Conservation (phyloP, 2,797 vertebrate genomes). For the Rhyacichthys aspro region DNA sequence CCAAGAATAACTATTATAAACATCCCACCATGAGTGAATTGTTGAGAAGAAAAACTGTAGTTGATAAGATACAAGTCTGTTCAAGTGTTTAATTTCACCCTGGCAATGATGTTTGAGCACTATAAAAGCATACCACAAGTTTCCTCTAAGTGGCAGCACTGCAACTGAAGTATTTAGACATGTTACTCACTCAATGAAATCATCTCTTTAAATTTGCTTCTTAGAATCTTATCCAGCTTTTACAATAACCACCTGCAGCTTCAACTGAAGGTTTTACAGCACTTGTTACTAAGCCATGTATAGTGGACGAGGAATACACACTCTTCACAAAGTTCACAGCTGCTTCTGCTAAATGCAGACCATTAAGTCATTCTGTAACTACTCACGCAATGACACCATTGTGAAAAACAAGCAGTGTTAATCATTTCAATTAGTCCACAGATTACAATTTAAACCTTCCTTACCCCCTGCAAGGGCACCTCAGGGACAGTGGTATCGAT, state of each 20-base stretch:
- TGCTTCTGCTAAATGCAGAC: background rate
- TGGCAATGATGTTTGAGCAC: background rate
- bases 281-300: constrained; percentile 4
- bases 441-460: background rate
- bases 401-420: background rate
- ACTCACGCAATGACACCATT: background rate
- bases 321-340: background rate
- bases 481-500: constrained; percentile 16
- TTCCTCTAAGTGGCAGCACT: constrained; percentile 28
- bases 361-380: background rate
- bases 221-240: constrained; percentile 3
- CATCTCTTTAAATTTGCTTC: constrained; percentile 9
- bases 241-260: background rate
- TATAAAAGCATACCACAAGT: constrained; percentile 22
- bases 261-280: background rate
- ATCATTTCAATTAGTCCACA: constrained; percentile 3
- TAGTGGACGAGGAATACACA: background rate
- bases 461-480: constrained; percentile 32
- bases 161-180: constrained; percentile 22
- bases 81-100: constrained; percentile 1
- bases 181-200: constrained; percentile 11
- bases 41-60: no score
- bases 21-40: background rate
- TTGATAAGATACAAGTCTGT: no score
- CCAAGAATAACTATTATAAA: background rate